Percentiles rank a stretch among this genome's conserved stretches.
phyloP scores from a whole-genome alignment of 2,113 vertebrate genomes.

The Ctenomys sociabilis region DNA sequence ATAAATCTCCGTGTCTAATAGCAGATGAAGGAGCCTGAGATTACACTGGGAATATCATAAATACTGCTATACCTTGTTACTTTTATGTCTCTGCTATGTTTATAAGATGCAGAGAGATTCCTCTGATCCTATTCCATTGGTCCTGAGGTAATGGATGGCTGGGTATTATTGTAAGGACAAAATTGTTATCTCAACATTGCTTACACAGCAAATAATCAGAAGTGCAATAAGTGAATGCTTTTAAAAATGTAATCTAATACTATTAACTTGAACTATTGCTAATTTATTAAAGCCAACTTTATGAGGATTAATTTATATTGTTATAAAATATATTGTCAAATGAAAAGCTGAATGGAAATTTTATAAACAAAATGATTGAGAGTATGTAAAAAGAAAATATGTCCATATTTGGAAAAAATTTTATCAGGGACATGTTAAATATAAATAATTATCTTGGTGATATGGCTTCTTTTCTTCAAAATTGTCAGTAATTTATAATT shows the following conservation, averaged over 20 bases:
- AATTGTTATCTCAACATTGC: not conserved
- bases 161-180: not conserved
- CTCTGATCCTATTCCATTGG: not conserved
- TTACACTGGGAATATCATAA: not conserved
- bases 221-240: not conserved
- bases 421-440: not conserved
- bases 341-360: conserved; percentile 37
- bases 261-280: not conserved
- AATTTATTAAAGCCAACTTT: conserved; percentile 23
- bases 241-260: not conserved
- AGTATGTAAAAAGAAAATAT: not conserved
- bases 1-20: not conserved
- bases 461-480: conserved; percentile 5
- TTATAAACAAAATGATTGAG: conserved; percentile 24
- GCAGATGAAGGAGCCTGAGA: not conserved
- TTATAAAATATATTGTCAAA: conserved; percentile 5
- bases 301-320: not conserved
- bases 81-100: not conserved
- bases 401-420: not conserved
- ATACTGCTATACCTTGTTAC: not conserved
- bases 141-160: not conserved
- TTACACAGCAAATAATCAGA: conserved; percentile 27
- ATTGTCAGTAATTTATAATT: not conserved
- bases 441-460: not conserved
- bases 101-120: not conserved